Evolutionary conservation across 2,113 vertebrate species (phyloP), one percentile per base, ranked within the genome.

Genomic region (Phalacrocorax pelagicus): DNA sequence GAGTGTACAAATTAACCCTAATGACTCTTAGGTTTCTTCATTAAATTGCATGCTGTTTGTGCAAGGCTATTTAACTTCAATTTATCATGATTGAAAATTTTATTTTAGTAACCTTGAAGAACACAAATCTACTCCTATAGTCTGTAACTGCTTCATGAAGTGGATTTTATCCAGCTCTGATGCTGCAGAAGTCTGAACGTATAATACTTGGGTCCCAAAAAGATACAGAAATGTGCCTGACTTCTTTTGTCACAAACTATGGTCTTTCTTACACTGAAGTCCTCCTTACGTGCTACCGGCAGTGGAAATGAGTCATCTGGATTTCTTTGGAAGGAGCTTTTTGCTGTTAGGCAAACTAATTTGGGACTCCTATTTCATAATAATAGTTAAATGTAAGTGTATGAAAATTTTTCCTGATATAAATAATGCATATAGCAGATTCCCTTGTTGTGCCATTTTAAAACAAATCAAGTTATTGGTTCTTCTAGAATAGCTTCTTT

Each of bases 371-470:
- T 49, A 10, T 58, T 87, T 92, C 70, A 58, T 61, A 40, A 34
- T 21, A 75, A n/a, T 23, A 63, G 52, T 49, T 72, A 72, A 77
- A 44, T 38, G 11, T 54, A 38, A 26, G 5, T 30, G 12, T 32
- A 17, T 80, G 65, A 72, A 81, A 59, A 18, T 10, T 42, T 80
- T 70, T 89, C 46, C 34, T 75, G 29, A 57, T 71, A 27, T 0
- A 71, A 92, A 49, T 51, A 92, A 91, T 47, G 55, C 63, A 18
- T 54, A 72, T 38, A 90, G 38, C 47, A 78, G 8, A 0, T 73
- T 70, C 51, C 70, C 10, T 66, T 95, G 81, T 87, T 69, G 74
- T 95, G 90, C 81, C 74, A 67, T 92, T 92, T 92, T 51, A 51
- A 85, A 95, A 58, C 49, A 90, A n/a, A n/a, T 29, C n/a, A 18